Evolutionary conservation across 2,888 invertebrate genomes (phyloP), one percentile per base, ranked within the genome.

Genomic region (Polyommatus icarus): DNA sequence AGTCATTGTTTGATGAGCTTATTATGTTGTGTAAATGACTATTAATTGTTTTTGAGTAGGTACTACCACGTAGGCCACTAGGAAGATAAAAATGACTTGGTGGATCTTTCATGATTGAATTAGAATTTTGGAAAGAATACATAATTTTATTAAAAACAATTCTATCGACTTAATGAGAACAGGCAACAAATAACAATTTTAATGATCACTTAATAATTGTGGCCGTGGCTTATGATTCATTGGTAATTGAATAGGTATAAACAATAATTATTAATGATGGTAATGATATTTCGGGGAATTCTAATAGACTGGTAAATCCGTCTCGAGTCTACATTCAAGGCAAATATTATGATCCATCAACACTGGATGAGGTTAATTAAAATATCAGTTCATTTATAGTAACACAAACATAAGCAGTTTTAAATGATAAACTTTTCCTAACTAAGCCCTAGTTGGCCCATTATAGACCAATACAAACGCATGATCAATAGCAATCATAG

Each of bases 331-430:
- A 67, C 15, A 67, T 61, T 61, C 61, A 61, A 61, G 61, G 61
- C 24, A 29, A 29, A 67, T 67, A 67, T 67, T 67, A 67, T 67
- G 67, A 67, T 29, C 32, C 32, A 67, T 67, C 29, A 67, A 18
- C 32, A 67, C 15, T 29, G 18, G 18, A 67, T 67, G 29, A 29
- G 15, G 32, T 67, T 6, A 32, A 67, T 67, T 24, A 67, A 29
- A 67, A 29, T 67, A 29, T 67, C 67, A 15, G 10, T 67, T 24
- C 59, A 2, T 57, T 57, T n/a, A 61, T 61, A 10, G 10, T 36
- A 8, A 8, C 10, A n/a, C 57, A 59, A 59, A 59, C n/a, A 50
- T 50, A 0, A 40, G 40, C 1, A 40, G 40, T 10, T 8, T 40
- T n/a, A n/a, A n/a, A 40, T 40, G 1, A 10, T 10, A 40, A 10